A percentile compares a stretch with the other conserved stretches of the same genome.
Conservation (phyloP, 2,113 vertebrate species). For the Apteryx mantelli region DNA sequence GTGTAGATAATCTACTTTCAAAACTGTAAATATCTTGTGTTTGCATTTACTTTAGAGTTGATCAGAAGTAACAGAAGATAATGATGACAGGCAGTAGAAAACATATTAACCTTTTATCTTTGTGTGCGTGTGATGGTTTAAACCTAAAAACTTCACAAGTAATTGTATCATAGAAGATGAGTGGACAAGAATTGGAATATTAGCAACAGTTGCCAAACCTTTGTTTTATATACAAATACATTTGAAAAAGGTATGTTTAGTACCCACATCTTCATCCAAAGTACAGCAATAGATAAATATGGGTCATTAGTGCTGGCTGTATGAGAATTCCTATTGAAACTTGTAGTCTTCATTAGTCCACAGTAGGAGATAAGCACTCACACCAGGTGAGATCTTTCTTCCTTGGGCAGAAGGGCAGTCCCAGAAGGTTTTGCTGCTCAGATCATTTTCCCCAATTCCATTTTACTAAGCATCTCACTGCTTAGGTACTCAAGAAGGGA, state of each 20-base stretch:
- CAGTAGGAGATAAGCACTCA: neutral
- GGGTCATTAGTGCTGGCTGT: neutral
- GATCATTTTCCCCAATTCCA: fast-evolving
- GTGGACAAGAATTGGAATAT: neutral
- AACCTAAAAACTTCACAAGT: constrained; percentile 35
- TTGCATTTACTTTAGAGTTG: constrained; percentile 69
- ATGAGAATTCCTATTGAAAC: neutral
- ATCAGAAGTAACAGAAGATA: constrained; percentile 67
- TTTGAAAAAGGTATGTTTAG: neutral
- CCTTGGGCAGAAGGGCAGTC: neutral
- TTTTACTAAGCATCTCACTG: neutral
- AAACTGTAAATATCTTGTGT: constrained; percentile 68
- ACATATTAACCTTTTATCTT: constrained; percentile 66
- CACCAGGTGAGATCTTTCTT: neutral
- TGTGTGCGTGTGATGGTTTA: constrained; percentile 15
- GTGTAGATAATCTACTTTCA: constrained; percentile 57
- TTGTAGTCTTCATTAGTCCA: neutral
- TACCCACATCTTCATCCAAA: neutral
- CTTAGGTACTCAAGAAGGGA: neutral
- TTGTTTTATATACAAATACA: neutral
- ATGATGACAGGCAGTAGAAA: constrained; percentile 63
- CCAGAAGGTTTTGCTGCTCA: neutral
- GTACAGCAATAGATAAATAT: neutral
- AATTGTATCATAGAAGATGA: constrained; percentile 20
- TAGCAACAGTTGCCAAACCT: neutral